Percentiles rank a stretch among this genome's conserved stretches.
These are phyloP conservation scores for Brienomyrus brachyistius DNA, from an alignment of 2,113 vertebrate species.

Conservation along the genomic window DNA sequence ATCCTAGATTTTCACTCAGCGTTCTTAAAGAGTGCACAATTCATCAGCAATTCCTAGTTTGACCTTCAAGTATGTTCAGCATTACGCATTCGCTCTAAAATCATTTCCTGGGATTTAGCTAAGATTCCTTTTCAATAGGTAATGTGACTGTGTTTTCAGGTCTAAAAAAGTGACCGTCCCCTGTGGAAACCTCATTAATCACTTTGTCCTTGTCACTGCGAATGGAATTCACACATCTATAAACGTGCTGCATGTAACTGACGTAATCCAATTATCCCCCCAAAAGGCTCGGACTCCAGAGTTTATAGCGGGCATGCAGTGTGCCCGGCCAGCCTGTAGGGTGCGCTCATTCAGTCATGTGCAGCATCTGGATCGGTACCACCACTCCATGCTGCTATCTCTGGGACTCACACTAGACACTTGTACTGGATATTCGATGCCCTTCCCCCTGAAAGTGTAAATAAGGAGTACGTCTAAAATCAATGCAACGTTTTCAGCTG, in stretches of 20 bases:
- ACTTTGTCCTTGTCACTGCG: neutral
- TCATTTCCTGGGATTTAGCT: neutral
- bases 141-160: neutral
- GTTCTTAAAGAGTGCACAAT: neutral
- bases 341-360: neutral
- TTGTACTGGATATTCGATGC: neutral
- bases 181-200: neutral
- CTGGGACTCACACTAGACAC: neutral
- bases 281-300: neutral
- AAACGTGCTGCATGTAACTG: neutral
- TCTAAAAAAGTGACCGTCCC: neutral
- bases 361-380: neutral
- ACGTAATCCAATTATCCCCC: neutral
- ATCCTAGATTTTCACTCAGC: neutral
- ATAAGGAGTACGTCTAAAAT: neutral
- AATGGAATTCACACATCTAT: neutral
- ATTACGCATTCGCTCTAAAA: neutral
- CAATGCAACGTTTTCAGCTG: neutral
- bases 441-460: neutral
- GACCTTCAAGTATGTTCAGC: neutral
- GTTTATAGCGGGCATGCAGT: neutral
- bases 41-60: neutral
- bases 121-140: neutral
- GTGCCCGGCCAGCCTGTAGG: neutral
- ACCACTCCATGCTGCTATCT: neutral